Base-by-base conservation (phyloP, 1,140 invertebrate species). In the Magallana angulata region DNA sequence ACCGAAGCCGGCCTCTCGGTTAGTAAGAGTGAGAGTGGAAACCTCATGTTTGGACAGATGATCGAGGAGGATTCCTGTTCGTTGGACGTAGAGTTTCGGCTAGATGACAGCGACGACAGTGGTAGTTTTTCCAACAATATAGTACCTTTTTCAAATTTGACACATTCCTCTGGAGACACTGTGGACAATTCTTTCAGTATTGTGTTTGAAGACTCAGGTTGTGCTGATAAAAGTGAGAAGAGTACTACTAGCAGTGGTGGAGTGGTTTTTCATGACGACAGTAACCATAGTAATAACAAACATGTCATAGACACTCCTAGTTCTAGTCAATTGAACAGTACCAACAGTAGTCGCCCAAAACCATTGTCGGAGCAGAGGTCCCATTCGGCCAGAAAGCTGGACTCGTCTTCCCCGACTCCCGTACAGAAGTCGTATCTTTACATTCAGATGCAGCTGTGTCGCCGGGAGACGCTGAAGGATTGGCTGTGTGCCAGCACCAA, bases 361-460 rank as follows among this genome's bases (percentile, higher is more conserved):
- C 62, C 56, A 30, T n/a, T 58, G 30, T 84, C 82, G 8, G 57
- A 84, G 30, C 57, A 62, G 24, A 59, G n/a, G n/a, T 36, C 56
- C 12, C 57, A 62, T 18, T 62, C 57, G 11, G 59, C 57, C 30
- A 84, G 58, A 12, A 84, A 62, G 1, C 24, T 62, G n/a, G 57
- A 82, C 48, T 57, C 86, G 56, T 24, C n/a, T 16, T 56, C 14
- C 14, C 9, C 16, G 6, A 57, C 14, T 36, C 89, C 83, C 6
- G 82, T 57, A 71, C 90, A 86, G 80, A 93, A 92, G 85, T 95
- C 97, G 93, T 98, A 97, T 94, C 95, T 99, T 1, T 99, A 98
- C 92, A 99, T 99, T 93, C 98, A 99, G 95, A 99, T 99, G 98
- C 98, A 99, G 94, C 94, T 99, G 71, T 99, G 98, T 93, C 96